phyloP scores from a whole-genome alignment of 2,113 vertebrate genomes.

The Strix uralensis region DNA sequence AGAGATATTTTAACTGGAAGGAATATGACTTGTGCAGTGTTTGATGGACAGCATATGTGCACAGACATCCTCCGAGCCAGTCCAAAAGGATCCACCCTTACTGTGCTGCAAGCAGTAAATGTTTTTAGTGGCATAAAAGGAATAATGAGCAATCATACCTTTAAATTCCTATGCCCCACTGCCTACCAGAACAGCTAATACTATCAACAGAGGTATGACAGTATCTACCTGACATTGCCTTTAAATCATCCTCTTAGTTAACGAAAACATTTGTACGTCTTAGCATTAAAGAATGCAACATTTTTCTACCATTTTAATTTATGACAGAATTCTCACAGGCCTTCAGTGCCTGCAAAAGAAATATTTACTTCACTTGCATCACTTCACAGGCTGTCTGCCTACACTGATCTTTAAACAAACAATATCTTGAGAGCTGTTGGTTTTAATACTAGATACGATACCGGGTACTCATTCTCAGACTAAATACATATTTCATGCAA shows the following conservation, averaged over 20 bases:
- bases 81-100: not conserved
- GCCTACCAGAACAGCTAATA: not conserved
- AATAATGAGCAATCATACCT: not conserved
- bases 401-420: not conserved
- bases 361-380: not conserved
- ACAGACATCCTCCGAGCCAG: not conserved
- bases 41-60: not conserved
- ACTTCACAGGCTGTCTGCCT: not conserved
- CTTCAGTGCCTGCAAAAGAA: not conserved
- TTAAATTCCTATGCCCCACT: not conserved
- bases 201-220: not conserved
- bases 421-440: not conserved
- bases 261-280: not conserved
- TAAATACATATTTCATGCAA: not conserved
- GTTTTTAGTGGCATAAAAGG: not conserved
- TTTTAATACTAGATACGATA: not conserved
- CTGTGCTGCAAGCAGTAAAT: not conserved
- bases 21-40: not conserved
- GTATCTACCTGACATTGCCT: not conserved
- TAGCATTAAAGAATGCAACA: not conserved
- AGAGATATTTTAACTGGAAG: not conserved
- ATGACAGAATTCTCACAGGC: not conserved
- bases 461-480: not conserved
- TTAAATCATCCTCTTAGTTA: not conserved
- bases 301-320: not conserved